Percentiles rank a stretch among this genome's conserved stretches.
These are phyloP conservation scores for Megalops cyprinoides DNA, from an alignment of 2,797 vertebrate species.

Conservation along the genomic window DNA sequence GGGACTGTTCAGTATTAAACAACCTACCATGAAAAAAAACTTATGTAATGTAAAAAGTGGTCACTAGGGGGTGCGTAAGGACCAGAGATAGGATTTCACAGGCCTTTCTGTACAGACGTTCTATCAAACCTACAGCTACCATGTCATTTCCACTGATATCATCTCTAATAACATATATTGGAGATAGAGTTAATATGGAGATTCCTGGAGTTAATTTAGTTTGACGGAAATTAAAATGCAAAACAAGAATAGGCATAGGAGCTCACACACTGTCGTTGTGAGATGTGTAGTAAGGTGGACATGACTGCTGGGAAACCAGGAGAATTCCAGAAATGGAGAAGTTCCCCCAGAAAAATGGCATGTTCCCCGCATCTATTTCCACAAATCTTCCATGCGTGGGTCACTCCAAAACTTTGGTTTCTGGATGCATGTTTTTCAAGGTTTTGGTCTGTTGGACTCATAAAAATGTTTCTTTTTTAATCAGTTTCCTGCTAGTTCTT, in stretches of 20 bases:
- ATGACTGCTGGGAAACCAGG: neutral
- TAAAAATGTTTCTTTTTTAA: neutral
- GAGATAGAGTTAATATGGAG: neutral
- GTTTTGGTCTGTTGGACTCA: neutral
- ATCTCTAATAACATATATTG: neutral
- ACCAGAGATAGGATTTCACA: neutral
- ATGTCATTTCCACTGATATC: neutral
- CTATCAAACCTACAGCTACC: neutral
- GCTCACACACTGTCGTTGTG: neutral
- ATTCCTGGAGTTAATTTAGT: neutral
- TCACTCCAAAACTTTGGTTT: neutral
- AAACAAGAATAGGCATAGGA: neutral
- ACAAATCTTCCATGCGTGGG: neutral
- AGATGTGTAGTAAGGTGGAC: neutral
- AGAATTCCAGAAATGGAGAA: neutral
- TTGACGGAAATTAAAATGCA: too few species aligned
- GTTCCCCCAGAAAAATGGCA: neutral
- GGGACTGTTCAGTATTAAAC: too few species aligned
- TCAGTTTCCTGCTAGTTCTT: neutral
- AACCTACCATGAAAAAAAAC: too few species aligned
- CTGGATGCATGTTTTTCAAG: neutral
- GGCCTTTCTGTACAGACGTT: neutral
- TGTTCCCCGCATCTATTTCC: too few species aligned
- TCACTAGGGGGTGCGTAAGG: neutral
- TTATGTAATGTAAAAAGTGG: neutral